Conservation (phyloP, 2,888 invertebrate genomes). For the Xanthia icteritia region DNA sequence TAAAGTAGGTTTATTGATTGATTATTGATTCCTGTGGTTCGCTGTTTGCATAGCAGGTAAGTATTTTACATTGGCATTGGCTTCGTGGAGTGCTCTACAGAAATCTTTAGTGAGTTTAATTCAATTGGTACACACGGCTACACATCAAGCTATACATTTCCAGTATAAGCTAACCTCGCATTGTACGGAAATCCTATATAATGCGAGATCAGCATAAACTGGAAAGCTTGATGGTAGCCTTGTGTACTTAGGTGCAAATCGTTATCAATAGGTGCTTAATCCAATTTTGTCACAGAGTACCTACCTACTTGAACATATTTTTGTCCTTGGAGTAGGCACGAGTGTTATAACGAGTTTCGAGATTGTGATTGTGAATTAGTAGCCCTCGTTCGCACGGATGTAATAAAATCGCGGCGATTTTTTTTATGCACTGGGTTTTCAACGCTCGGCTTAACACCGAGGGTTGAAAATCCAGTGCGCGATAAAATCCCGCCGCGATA, state of each 20-base stretch:
- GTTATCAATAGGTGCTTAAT: constrained; percentile 19
- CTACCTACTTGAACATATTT: background rate
- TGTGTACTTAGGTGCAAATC: too few species aligned
- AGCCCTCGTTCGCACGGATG: too few species aligned
- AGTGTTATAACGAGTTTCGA: background rate
- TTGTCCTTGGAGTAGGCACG: background rate
- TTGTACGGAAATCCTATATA: too few species aligned
- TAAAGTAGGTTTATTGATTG: background rate
- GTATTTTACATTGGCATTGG: constrained; percentile 6
- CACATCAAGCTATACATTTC: too few species aligned
- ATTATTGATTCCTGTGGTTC: background rate
- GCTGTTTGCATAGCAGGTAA: background rate
- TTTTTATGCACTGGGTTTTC: too few species aligned
- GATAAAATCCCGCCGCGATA: too few species aligned
- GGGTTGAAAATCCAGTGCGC: too few species aligned
- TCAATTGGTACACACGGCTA: background rate
- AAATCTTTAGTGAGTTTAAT: background rate
- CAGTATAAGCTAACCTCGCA: too few species aligned
- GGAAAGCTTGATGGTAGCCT: too few species aligned
- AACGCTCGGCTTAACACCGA: too few species aligned
- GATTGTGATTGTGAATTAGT: background rate
- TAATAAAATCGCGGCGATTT: too few species aligned
- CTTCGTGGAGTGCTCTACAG: background rate
- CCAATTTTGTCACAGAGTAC: background rate
- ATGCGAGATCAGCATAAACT: too few species aligned